Base-by-base conservation (phyloP, 2,797 vertebrate species). In the Ceyx erithaca region DNA sequence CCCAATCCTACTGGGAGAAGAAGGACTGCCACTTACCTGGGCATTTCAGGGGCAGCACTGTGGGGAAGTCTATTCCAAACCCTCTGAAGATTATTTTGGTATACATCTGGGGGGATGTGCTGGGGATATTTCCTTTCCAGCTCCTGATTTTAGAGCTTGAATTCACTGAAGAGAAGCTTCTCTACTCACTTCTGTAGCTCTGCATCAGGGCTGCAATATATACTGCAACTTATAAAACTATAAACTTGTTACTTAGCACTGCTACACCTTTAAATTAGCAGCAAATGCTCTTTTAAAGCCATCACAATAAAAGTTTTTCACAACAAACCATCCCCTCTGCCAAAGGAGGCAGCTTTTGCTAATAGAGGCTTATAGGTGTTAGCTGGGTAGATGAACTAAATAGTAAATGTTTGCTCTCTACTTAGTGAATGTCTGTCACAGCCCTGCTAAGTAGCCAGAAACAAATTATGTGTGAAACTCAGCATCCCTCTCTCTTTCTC, bases 391-490 rank as follows among this genome's bases (percentile, higher is more conserved):
- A 72, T 80, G 93, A 95, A 71, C 31, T 28, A 75, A 89, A 78
- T 67, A 45, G 66, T 43, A 20, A 85, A 73, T 93, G 75, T 96
- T 96, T 95, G 82, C 80, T 79, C 70, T 87, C 83, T 94, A 61
- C 78, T 90, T 93, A 96, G 78, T 15, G 7, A 85, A 78, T 89
- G 93, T 94, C 95, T 91, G 90, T 72, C 87, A 92, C 62, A 80
- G 91, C 80, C 85, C 52, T 28, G 89, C 77, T 81, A 93, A 97
- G 86, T 92, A 79, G 59, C 81, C 80, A 95, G 92, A 91, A 96
- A 96, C 96, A 96, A 96, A 97, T 95, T 82, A 97, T 26, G 94
- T 96, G 96, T 96, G 92, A 97, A 97, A 77, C 52, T 84, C 95
- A 84, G 83, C 91, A 87, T 92, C 87, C 31, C 59, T 37, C 58